These are phyloP conservation scores for Urechis unicinctus DNA, from an alignment of 2,888 invertebrate species.

Conservation along the genomic window DNA sequence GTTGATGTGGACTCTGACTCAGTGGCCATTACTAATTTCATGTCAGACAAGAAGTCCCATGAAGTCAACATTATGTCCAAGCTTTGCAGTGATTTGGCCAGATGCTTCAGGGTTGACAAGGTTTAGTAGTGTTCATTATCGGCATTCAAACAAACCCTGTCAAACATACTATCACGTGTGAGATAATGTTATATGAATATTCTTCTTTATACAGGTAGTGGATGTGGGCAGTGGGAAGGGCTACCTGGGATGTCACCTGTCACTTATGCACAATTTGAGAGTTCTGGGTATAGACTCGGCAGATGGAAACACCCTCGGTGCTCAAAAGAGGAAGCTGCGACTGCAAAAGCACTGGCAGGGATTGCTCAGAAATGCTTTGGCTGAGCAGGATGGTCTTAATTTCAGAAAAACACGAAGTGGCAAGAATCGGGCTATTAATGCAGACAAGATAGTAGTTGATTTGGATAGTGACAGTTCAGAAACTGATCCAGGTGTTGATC, in stretches of 20 bases:
- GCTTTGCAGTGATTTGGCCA: not conserved
- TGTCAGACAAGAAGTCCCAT: not conserved
- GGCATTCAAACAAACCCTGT: too few relatives aligned
- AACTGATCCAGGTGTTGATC: too few relatives aligned
- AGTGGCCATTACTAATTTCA: not conserved
- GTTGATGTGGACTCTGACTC: not conserved
- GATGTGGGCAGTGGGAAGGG: conserved; percentile 89
- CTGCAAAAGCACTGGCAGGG: conserved; percentile 32
- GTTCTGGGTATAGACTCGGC: conserved; percentile 79
- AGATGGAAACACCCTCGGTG: conserved; percentile 62
- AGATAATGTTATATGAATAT: not conserved
- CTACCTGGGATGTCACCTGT: conserved; percentile 70
- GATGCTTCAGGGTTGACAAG: too few relatives aligned
- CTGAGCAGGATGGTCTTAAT: not conserved
- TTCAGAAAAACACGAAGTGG: not conserved
- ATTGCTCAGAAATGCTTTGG: conserved; percentile 19
- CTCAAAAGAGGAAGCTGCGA: conserved; percentile 51
- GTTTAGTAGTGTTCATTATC: too few relatives aligned
- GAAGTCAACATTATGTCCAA: not conserved
- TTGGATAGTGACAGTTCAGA: too few relatives aligned
- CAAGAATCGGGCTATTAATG: not conserved
- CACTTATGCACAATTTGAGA: conserved; percentile 64
- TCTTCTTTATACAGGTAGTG: conserved; percentile 55
- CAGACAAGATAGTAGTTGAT: too few relatives aligned
- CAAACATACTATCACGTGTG: not conserved